phyloP scores from a whole-genome alignment of 1,140 invertebrate species.

The Plectus sambesii region DNA sequence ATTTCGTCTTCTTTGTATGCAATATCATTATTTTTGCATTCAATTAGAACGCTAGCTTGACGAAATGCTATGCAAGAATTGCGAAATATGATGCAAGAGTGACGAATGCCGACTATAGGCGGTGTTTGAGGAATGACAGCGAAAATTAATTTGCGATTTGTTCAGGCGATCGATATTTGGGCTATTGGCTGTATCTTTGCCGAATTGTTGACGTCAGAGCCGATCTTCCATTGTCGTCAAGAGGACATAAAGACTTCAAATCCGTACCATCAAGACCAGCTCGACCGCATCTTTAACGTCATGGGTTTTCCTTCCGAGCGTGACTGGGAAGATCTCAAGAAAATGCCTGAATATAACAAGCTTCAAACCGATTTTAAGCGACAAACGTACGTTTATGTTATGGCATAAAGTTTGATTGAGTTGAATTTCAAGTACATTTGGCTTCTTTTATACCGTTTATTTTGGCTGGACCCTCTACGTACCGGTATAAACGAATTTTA shows the following conservation, averaged over 20 bases:
- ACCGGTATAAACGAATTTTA: too few species aligned
- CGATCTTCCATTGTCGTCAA: slow-evolving; percentile 98
- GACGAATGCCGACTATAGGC: too few species aligned
- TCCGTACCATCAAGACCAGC: slow-evolving; percentile 98
- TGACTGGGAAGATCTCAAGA: slow-evolving; percentile 98
- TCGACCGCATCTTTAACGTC: slow-evolving; percentile 98
- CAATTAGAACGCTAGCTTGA: too few species aligned
- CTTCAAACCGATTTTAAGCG: slow-evolving; percentile 93
- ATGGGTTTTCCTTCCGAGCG: slow-evolving; percentile 98
- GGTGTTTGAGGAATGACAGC: not conserved
- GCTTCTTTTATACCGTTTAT: slow-evolving; percentile 17
- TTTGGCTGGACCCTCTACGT: not conserved
- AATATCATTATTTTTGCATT: too few species aligned
- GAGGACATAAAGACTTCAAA: slow-evolving; percentile 99
- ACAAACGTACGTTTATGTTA: slow-evolving; percentile 61
- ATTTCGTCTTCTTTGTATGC: slow-evolving; percentile 1
- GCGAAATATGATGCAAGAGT: too few species aligned
- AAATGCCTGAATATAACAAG: slow-evolving; percentile 97
- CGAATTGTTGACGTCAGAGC: slow-evolving; percentile 87
- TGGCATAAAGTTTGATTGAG: too few species aligned
- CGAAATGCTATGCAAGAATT: too few species aligned
- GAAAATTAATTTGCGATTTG: slow-evolving; percentile 3
- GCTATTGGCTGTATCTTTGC: slow-evolving; percentile 99
- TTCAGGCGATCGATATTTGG: slow-evolving; percentile 73
- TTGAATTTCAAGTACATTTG: slow-evolving; percentile 7